phyloP scores from a whole-genome alignment of 1,140 invertebrate species.

The Cotesia typhae region DNA sequence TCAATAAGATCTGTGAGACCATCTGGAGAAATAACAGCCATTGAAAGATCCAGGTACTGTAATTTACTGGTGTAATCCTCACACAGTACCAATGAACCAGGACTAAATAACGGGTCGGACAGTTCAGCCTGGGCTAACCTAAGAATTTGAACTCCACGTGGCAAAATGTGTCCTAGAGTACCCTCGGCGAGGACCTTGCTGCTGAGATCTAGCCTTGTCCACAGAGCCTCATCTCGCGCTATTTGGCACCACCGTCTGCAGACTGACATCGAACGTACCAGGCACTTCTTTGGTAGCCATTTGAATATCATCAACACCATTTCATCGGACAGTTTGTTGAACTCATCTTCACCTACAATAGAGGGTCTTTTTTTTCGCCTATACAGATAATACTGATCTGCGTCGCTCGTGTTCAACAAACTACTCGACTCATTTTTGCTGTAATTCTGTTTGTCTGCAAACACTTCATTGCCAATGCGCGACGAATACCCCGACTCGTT shows the following conservation, averaged over 20 bases:
- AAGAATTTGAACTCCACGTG: conserved; percentile 77
- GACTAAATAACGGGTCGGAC: conserved; percentile 66
- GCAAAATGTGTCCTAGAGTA: conserved; percentile 75
- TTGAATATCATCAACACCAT: conserved; percentile 83
- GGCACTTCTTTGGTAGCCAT: conserved; percentile 80
- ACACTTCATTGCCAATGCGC: conserved; percentile 50
- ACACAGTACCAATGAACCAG: conserved; percentile 51
- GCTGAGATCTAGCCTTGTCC: conserved; percentile 83
- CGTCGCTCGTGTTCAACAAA: conserved; percentile 44
- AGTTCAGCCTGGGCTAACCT: conserved; percentile 79
- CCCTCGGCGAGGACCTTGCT: conserved; percentile 72
- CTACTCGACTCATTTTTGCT: conserved; percentile 46
- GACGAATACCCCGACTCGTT: conserved; percentile 57
- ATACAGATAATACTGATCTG: conserved; percentile 56
- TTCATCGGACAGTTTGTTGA: conserved; percentile 80
- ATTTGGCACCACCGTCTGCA: conserved; percentile 77
- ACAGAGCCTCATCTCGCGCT: conserved; percentile 82
- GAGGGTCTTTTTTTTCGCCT: conserved; percentile 56
- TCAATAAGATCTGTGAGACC: conserved; percentile 73
- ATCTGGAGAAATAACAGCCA: conserved; percentile 72
- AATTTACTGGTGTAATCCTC: conserved; percentile 66
- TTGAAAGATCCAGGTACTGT: conserved; percentile 86
- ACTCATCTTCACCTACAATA: conserved; percentile 65
- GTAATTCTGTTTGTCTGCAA: conserved; percentile 49
- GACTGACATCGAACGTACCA: conserved; percentile 68